Evolutionary conservation across 1,140 invertebrate genomes (phyloP).

Genomic region (Bombus confusus): DNA sequence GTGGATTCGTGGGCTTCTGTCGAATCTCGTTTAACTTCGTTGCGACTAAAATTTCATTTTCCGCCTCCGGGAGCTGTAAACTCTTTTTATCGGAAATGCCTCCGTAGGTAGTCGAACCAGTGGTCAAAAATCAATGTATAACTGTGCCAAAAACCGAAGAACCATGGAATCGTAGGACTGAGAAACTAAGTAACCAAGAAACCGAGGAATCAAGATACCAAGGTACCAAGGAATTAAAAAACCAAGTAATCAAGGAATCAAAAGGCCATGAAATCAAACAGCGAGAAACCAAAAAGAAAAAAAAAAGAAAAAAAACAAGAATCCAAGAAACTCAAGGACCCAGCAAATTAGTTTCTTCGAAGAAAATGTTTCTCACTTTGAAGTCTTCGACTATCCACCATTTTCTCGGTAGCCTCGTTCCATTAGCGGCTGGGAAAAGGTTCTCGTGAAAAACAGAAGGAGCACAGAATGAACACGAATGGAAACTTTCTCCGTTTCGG

Average conservation of each 20-base stretch:
- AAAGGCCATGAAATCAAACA: background rate
- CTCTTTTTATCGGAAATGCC: background rate
- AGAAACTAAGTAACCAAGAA: background rate
- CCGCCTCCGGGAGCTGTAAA: too few species aligned
- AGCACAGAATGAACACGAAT: background rate
- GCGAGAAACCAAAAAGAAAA: background rate
- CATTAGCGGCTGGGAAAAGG: slow-evolving; percentile 18
- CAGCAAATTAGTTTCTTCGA: background rate
- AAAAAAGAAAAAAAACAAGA: background rate
- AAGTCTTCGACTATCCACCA: too few species aligned
- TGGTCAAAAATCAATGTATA: background rate
- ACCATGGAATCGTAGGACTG: too few species aligned
- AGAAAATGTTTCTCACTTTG: background rate
- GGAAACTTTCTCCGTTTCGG: slow-evolving; percentile 31
- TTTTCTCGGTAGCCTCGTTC: background rate
- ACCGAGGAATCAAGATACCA: background rate
- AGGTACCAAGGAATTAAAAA: background rate
- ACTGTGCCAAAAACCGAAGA: background rate
- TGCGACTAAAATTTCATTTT: background rate
- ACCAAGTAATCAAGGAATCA: background rate
- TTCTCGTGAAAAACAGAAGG: background rate
- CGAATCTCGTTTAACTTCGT: background rate
- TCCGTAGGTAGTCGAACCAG: background rate
- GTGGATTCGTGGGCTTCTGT: background rate
- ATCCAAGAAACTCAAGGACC: background rate